These are phyloP conservation scores for Meles meles DNA, from an alignment of 2,113 vertebrate genomes.

Conservation along the genomic window DNA sequence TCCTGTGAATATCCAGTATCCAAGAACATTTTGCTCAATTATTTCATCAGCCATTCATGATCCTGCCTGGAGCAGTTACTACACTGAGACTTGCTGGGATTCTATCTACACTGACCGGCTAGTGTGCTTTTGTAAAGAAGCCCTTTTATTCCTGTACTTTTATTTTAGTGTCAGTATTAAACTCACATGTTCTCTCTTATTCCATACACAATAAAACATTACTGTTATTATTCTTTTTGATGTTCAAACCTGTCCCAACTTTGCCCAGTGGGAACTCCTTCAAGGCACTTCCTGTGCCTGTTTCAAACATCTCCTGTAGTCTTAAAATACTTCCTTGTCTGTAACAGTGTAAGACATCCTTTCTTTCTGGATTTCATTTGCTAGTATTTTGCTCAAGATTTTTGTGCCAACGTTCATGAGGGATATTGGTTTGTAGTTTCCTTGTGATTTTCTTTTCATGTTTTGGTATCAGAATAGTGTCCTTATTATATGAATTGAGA, in stretches of 20 bases:
- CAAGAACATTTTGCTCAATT: background rate
- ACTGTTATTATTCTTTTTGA: background rate
- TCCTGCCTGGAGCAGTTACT: background rate
- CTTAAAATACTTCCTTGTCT: background rate
- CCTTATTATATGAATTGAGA: background rate
- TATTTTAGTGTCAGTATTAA: background rate
- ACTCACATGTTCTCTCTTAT: background rate
- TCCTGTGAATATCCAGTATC: background rate
- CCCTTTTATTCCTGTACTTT: background rate
- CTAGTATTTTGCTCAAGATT: background rate
- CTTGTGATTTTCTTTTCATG: background rate
- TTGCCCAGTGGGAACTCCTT: background rate
- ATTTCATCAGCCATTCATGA: background rate
- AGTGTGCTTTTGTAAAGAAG: background rate
- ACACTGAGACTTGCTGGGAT: background rate
- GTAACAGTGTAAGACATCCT: background rate
- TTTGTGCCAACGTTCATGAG: background rate
- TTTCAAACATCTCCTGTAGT: background rate
- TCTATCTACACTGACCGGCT: background rate
- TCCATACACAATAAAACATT: background rate
- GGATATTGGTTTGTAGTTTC: background rate
- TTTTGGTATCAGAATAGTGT: background rate
- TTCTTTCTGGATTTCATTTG: background rate
- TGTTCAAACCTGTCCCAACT: background rate
- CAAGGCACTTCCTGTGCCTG: background rate